A percentile compares a stretch with the other conserved stretches of the same genome.
Conservation (phyloP, 1,140 invertebrate species). For the Apis dorsata region DNA sequence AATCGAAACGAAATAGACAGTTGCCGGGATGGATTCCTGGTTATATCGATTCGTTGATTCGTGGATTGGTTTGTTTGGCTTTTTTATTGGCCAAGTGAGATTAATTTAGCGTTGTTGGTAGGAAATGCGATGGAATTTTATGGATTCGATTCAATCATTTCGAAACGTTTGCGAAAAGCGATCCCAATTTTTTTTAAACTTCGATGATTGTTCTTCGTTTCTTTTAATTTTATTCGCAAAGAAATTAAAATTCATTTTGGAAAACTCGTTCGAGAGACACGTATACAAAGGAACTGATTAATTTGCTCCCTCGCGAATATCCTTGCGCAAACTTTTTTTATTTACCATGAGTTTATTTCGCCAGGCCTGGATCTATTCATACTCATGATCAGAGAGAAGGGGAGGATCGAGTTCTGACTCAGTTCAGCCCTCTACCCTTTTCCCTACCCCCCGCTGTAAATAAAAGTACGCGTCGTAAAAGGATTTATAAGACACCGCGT, state of each 20-base stretch:
- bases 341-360: constrained; percentile 15
- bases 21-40: constrained; percentile 40
- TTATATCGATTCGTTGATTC: neutral
- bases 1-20: constrained; percentile 33
- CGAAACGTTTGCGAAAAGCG: too few species aligned
- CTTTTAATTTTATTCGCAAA: too few species aligned
- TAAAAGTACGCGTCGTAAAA: constrained; percentile 57
- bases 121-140: neutral
- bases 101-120: neutral
- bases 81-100: neutral
- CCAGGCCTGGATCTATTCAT: constrained; percentile 1
- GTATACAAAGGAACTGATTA: constrained; percentile 10
- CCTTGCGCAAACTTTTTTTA: constrained; percentile 6
- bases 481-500: constrained; percentile 62
- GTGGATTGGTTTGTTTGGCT: neutral
- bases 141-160: neutral
- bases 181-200: too few species aligned
- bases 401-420: constrained; percentile 3
- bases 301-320: neutral
- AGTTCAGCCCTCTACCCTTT: constrained; percentile 17
- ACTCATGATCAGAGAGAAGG: neutral
- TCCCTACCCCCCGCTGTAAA: constrained; percentile 20
- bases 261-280: too few species aligned
- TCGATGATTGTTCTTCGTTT: too few species aligned
- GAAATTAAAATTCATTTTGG: too few species aligned